Evolutionary conservation across 1,140 invertebrate species (phyloP).

Genomic region (Drosophila littoralis): DNA sequence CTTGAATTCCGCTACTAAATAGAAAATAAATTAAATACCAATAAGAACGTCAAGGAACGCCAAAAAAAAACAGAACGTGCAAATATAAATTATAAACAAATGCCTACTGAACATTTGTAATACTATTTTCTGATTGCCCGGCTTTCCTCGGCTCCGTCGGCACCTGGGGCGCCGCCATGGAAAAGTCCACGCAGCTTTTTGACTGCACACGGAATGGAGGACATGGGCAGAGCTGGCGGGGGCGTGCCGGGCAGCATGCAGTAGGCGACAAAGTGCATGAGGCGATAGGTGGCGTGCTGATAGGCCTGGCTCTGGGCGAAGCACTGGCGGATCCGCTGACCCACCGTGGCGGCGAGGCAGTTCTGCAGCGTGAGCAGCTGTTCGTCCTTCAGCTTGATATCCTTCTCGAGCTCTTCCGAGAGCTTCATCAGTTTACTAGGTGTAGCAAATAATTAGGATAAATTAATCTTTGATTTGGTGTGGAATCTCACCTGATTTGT

Average conservation of each 20-base stretch:
- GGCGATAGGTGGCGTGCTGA: slow-evolving; percentile 60
- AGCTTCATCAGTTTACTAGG: slow-evolving; percentile 45
- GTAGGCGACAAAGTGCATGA: slow-evolving; percentile 70
- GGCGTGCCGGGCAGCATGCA: slow-evolving; percentile 67
- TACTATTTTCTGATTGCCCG: background rate
- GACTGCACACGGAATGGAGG: slow-evolving; percentile 38
- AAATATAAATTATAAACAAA: slow-evolving; percentile 1
- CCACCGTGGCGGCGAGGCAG: slow-evolving; percentile 71
- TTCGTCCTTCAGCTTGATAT: slow-evolving; percentile 38
- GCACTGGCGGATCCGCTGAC: slow-evolving; percentile 66
- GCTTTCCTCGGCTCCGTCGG: background rate
- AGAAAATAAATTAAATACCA: background rate
- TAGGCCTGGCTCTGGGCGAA: slow-evolving; percentile 54
- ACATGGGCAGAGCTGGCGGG: slow-evolving; percentile 25
- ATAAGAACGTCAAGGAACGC: background rate
- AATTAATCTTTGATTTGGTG: background rate
- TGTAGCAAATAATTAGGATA: background rate
- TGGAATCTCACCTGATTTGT: slow-evolving; percentile 29
- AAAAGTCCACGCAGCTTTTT: slow-evolving; percentile 42
- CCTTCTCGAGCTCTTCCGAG: slow-evolving; percentile 26
- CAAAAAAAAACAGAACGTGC: background rate
- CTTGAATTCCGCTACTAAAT: background rate
- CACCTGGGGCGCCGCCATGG: background rate
- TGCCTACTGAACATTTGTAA: background rate
- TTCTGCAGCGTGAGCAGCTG: slow-evolving; percentile 56